Conservation (phyloP, 2,113 vertebrate genomes). For the Furnarius figulus region DNA sequence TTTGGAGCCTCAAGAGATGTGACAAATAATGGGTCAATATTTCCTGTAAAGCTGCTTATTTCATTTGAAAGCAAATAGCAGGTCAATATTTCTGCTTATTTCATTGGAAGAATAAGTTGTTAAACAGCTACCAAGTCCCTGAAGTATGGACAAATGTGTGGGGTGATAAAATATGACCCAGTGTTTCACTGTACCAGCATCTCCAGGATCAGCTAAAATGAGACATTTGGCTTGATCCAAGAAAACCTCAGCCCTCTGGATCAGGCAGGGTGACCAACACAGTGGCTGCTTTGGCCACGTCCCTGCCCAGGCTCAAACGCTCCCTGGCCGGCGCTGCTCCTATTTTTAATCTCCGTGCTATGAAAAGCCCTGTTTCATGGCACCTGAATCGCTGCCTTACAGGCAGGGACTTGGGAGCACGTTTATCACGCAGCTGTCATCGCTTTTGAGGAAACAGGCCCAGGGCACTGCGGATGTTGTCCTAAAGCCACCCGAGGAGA, state of each 20-base stretch:
- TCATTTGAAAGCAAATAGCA: background rate
- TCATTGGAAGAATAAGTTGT: background rate
- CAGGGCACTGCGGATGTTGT: background rate
- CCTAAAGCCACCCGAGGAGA: background rate
- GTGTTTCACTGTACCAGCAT: background rate
- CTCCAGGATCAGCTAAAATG: background rate
- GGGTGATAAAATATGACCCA: background rate
- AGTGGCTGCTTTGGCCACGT: accelerated
- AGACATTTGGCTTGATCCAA: background rate
- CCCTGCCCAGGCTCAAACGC: background rate
- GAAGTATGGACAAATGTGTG: background rate
- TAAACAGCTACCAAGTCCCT: background rate
- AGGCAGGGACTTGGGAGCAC: background rate
- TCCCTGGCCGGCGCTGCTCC: background rate
- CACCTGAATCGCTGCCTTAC: background rate
- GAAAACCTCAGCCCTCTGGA: background rate
- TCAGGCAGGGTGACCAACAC: background rate
- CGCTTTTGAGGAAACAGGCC: background rate
- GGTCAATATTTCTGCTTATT: background rate
- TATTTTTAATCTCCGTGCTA: background rate
- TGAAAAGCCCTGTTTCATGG: background rate
- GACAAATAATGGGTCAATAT: background rate
- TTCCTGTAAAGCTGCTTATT: background rate
- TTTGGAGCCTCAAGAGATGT: background rate
- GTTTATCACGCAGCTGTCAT: background rate